phyloP scores from a whole-genome alignment of 2,888 invertebrate genomes.

The Harpagoxenus sublaevis region DNA sequence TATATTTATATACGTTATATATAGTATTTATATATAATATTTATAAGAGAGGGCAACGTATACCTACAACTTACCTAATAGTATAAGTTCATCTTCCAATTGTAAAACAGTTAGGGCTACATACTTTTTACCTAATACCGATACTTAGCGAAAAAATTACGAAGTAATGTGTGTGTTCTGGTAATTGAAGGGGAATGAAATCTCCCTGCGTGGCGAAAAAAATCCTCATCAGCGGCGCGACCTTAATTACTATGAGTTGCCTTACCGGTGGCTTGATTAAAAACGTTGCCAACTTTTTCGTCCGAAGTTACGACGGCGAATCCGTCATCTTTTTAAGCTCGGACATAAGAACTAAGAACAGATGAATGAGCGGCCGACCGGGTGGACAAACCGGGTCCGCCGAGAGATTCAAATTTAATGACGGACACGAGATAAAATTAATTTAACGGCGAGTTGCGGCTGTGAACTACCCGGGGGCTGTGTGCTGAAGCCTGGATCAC shows the following conservation, averaged over 20 bases:
- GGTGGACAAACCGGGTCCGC: constrained; percentile 29
- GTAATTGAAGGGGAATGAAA: constrained; percentile 23
- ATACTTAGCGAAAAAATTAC: constrained; percentile 10
- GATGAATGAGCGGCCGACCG: neutral
- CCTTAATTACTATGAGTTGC: constrained; percentile 40
- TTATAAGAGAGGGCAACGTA: too few species aligned
- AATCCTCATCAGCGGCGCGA: constrained; percentile 28
- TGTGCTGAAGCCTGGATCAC: constrained; percentile 84
- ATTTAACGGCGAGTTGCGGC: constrained; percentile 84
- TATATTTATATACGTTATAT: neutral
- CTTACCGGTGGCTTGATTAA: constrained; percentile 37
- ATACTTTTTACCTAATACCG: neutral
- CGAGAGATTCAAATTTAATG: constrained; percentile 82
- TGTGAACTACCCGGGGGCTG: constrained; percentile 81
- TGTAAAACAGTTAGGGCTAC: neutral
- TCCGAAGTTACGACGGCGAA: constrained; percentile 6
- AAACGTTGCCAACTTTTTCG: constrained; percentile 45
- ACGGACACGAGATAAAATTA: constrained; percentile 85
- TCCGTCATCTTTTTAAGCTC: constrained; percentile 36
- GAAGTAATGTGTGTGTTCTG: constrained; percentile 23
- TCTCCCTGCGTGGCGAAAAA: constrained; percentile 15
- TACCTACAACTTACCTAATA: neutral
- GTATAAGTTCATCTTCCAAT: neutral
- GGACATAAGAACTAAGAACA: constrained; percentile 45
- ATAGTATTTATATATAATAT: neutral